Base-by-base conservation (phyloP, 2,797 vertebrate genomes). In the Agapornis canus region DNA sequence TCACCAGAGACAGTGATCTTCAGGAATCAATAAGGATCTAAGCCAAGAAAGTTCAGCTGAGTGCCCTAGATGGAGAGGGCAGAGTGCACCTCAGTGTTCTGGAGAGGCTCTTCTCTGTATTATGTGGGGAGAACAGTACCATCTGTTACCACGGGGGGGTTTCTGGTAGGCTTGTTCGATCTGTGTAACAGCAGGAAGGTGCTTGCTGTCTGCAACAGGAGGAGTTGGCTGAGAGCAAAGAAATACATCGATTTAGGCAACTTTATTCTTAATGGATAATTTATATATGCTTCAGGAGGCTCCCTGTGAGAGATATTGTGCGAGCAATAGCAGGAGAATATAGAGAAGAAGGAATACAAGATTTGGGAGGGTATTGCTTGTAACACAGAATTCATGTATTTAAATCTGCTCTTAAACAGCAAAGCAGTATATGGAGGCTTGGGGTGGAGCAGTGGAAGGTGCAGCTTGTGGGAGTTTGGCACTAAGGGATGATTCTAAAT, bases 331-430 rank as follows among this genome's bases (percentile, higher is more conserved):
- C 61, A 61, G 70, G 73, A 76, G 54, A 51, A 63, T n/a, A 26
- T 40, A 22, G 17, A 32, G 81, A 37, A 75, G 39, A 12, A 70
- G 29, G 45, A 82, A 35, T 18, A 17, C 11, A 22, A 42, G 48
- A 17, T 85, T 88, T 83, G 32, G 20, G 72, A 91, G n/a, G 26
- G 6, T 5, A 5, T 57, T 89, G 48, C 7, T 65, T 84, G 69
- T 71, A 78, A 35, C 35, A 35, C 35, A 35, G 35, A 52, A 56
- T 51, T 9, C 0, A 0, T 29, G 0, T 63, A 10, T 59, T 80
- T 82, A 9, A 12, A 17, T 68, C 68, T 75, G 39, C 48, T 90
- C 17, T 66, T 25, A 68, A 61, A 5, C 10, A 82, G 45, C 37
- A 72, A 57, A 87, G 61, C 27, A 29, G 26, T 22, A 2, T 48